Base-by-base conservation (phyloP, 2,888 invertebrate species). In the Sarcophaga subvicina region DNA sequence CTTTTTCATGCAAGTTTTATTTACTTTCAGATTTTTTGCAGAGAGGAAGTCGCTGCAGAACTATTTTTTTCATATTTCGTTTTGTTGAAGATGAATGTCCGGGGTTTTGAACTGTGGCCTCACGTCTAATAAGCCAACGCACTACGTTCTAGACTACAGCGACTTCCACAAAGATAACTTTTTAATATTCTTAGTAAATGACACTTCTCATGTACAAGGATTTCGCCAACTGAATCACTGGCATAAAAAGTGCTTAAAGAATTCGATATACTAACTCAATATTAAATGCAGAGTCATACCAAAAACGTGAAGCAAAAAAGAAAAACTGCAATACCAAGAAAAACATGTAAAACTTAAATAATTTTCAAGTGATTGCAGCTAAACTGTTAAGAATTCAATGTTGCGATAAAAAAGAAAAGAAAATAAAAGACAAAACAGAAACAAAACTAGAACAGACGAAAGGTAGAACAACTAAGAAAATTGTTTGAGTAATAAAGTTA, bases 401-500 rank as follows among this genome's bases (percentile, higher is more conserved):
- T 80, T 69, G 77, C 83, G 73, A 83, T 71, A 80, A 78, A 75
- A 86, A 59, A 64, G 49, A 60, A 80, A 64, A 78, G 8, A 14
- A 63, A 14, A 64, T 64, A 64, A 49, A 37, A 47, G 22, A 22
- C 64, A 62, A n/a, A 49, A 67, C 17, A 12, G 71, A 66, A 25
- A 8, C 22, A 54, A 12, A 22, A 76, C 6, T 37, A 27, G 10
- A 64, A 70, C 47, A 67, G 59, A 11, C 10, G 17, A 17, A 54
- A 54, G 54, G 17, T 14, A 62, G 2, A 69, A 72, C 37, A 49
- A 59, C 14, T 27, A 63, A 70, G 25, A 73, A 86, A 83, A 49
- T 71, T 75, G 78, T 75, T 64, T 60, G 66, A 69, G 78, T 87
- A 83, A 87, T 81, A 87, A 87, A 87, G 80, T 83, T 87, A 71